These are phyloP conservation scores for Triops longicaudatus DNA, from an alignment of 1,140 invertebrate genomes.

Conservation along the genomic window DNA sequence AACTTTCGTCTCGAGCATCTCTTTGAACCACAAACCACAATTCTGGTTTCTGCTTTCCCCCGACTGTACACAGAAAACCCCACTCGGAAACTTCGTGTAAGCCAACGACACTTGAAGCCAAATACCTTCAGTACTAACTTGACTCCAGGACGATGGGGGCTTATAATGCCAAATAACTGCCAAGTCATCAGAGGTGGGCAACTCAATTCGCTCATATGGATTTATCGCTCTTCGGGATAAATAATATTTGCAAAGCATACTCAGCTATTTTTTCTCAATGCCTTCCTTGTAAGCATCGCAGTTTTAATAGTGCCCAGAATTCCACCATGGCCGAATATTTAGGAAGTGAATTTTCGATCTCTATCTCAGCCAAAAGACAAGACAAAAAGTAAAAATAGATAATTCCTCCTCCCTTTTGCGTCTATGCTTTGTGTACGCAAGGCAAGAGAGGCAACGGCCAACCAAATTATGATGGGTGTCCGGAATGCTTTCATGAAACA, in stretches of 20 bases:
- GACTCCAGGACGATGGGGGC: neutral
- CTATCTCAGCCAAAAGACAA: too few species aligned
- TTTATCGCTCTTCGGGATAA: neutral
- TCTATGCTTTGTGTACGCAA: conserved; percentile 1
- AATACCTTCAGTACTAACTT: too few species aligned
- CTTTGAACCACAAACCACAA: neutral
- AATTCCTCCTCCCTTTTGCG: neutral
- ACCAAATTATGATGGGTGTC: conserved; percentile 15
- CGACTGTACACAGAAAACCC: neutral
- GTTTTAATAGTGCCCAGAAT: too few species aligned
- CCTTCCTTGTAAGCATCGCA: too few species aligned
- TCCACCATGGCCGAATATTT: neutral
- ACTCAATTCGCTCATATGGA: neutral
- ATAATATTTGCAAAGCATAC: neutral
- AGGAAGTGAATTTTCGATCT: neutral
- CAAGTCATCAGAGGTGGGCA: neutral
- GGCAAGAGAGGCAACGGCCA: conserved; percentile 1
- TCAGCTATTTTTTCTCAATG: too few species aligned
- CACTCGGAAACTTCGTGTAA: neutral
- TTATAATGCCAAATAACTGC: neutral
- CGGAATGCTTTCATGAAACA: conserved; percentile 12
- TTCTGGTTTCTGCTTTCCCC: neutral
- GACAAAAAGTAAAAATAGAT: neutral
- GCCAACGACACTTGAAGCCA: neutral
- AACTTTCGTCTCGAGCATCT: neutral